Evolutionary conservation across 2,888 invertebrate species (phyloP), one percentile per base, ranked within the genome.

Genomic region (Pecten maximus): DNA sequence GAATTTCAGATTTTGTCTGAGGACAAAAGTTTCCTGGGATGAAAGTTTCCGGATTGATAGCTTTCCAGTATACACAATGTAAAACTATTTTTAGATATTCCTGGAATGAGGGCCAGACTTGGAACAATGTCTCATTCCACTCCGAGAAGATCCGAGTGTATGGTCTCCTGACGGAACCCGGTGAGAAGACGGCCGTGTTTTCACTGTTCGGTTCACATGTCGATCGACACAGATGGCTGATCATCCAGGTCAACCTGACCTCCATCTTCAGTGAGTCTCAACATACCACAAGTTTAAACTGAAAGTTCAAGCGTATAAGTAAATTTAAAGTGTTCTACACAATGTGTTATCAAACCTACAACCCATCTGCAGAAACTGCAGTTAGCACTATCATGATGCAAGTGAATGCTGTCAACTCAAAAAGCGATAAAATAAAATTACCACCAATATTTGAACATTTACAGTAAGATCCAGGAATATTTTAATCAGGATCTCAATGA

Each of bases 81-180:
- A 12, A 28, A 88, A 40, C 90, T 86, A 28, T 54, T 90, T 91
- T 12, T 90, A 97, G 97, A 23, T 99, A 98, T 96, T 99, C 99
- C 0, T 98, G 98, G 0, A 98, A 99, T 96, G 98, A 98, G 96
- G 99, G 99, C 50, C 98, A 98, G 95, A 98, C 97, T 35, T 99
- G 98, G 98, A 97, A 97, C 91, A 97, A 97, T 48, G 97, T 98
- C 95, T 97, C 97, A 96, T 98, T 98, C 96, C 98, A 98, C 95
- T 88, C 91, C 0, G 90, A 88, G 40, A 98, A 98, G 96, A 97
- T 99, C 23, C 97, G 98, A 90, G 98, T 99, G n/a, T 98, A 99
- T 96, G 98, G 98, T 15, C 97, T 99, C 35, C 98, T 99, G 98
- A 99, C 98, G 0, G 99, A 99, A 96, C 98, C 99, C 0, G 99